Percentiles rank a stretch among this genome's conserved stretches.
These are phyloP conservation scores for Bibio marci DNA, from an alignment of 2,888 invertebrate species.

Conservation along the genomic window DNA sequence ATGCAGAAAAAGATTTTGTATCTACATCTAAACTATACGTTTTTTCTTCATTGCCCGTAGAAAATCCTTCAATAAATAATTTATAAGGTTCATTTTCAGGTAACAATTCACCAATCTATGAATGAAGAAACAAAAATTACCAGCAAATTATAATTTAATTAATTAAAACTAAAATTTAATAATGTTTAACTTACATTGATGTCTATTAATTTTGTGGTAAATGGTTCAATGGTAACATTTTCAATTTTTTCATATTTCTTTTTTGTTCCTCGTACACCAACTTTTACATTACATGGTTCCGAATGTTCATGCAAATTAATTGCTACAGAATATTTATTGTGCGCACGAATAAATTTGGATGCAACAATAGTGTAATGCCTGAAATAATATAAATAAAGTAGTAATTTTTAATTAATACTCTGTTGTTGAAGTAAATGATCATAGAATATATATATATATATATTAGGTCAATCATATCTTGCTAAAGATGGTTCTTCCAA, in stretches of 20 bases:
- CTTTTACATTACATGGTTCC: constrained; percentile 50
- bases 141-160: too few species aligned
- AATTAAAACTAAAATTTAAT: too few species aligned
- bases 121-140: too few species aligned
- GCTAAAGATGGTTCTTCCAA: too few species aligned
- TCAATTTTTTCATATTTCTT: constrained; percentile 47
- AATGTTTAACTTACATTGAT: constrained; percentile 41
- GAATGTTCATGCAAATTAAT: constrained; percentile 14
- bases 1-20: constrained; percentile 35
- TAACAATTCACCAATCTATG: too few species aligned
- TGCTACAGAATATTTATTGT: not conserved
- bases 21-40: too few species aligned
- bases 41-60: too few species aligned
- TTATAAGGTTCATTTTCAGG: constrained; percentile 1
- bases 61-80: constrained; percentile 31
- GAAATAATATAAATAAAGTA: too few species aligned
- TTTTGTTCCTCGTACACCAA: constrained; percentile 44
- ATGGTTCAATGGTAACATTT: constrained; percentile 50
- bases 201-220: constrained; percentile 48
- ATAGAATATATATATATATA: too few species aligned
- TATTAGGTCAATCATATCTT: too few species aligned
- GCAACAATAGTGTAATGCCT: constrained; percentile 1
- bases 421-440: too few species aligned
- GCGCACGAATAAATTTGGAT: not conserved
- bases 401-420: too few species aligned